Evolutionary conservation across 2,888 invertebrate species (phyloP).

Genomic region (Arctia plantaginis): DNA sequence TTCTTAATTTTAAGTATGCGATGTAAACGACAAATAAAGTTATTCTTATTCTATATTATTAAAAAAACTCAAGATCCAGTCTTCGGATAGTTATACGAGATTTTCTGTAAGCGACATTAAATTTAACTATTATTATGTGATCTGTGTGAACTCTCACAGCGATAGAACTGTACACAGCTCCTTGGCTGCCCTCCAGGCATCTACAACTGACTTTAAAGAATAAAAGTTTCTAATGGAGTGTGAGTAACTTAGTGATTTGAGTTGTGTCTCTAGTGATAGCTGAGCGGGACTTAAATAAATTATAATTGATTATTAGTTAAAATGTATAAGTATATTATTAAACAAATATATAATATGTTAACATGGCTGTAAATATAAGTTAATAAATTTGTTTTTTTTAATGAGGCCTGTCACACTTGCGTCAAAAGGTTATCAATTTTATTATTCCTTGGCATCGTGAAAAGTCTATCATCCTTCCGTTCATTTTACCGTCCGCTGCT

Average conservation of each 20-base stretch:
- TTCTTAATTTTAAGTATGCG: too few species aligned
- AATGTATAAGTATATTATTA: too few species aligned
- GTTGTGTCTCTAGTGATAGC: not conserved
- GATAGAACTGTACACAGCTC: not conserved
- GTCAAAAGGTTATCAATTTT: too few species aligned
- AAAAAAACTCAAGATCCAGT: not conserved
- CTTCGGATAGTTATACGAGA: not conserved
- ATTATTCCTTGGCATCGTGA: too few species aligned
- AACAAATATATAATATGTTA: too few species aligned
- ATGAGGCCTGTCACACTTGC: too few species aligned
- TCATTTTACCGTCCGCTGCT: too few species aligned
- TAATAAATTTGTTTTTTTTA: too few species aligned
- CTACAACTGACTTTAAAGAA: conserved; percentile 31
- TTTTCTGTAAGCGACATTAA: not conserved
- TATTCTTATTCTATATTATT: too few species aligned
- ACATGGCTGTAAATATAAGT: too few species aligned
- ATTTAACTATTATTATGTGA: not conserved
- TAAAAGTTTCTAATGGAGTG: conserved; percentile 46
- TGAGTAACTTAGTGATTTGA: conserved; percentile 27
- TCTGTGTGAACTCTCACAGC: not conserved
- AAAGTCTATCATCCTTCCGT: too few species aligned
- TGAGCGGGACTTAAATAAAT: not conserved
- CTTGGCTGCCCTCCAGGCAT: conserved; percentile 15
- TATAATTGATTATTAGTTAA: not conserved
- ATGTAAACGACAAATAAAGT: too few species aligned